These are phyloP conservation scores for Drosophila mimetica DNA, from an alignment of 2,888 invertebrate species.

Conservation along the genomic window DNA sequence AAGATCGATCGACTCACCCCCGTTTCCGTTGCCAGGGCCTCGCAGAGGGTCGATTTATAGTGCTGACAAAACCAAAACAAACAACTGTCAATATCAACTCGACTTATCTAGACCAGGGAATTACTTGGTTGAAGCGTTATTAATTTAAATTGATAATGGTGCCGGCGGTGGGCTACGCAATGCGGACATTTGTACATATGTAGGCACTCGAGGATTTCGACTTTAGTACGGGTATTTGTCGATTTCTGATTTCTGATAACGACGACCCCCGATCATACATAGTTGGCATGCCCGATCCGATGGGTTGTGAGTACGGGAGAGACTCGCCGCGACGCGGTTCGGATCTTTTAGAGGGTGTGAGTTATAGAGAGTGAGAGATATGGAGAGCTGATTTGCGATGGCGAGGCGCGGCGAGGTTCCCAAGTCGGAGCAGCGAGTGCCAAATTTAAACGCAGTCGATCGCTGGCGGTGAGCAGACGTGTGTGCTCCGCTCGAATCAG, in stretches of 20 bases:
- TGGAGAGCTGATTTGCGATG: conserved; percentile 17
- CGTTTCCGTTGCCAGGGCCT: conserved; percentile 24
- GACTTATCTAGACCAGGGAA: conserved; percentile 62
- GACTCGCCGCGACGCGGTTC: background rate
- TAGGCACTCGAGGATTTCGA: conserved; percentile 55
- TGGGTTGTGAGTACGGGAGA: background rate
- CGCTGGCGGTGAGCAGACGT: conserved; percentile 80
- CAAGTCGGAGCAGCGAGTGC: conserved; percentile 36
- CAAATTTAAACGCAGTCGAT: conserved; percentile 70
- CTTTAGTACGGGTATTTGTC: conserved; percentile 61
- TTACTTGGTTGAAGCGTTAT: conserved; percentile 67
- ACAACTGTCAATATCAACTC: conserved; percentile 61
- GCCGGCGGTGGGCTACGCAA: conserved; percentile 38
- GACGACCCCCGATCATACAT: conserved; percentile 65
- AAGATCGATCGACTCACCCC: conserved; percentile 6
- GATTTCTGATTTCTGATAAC: conserved; percentile 69
- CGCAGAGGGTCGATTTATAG: conserved; percentile 61
- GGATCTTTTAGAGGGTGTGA: conserved; percentile 1
- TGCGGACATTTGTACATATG: conserved; percentile 35
- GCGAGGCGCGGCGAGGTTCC: conserved; percentile 5
- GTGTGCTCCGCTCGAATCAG: conserved; percentile 63
- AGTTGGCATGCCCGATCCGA: conserved; percentile 38
- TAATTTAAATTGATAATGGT: conserved; percentile 70
- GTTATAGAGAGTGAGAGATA: conserved; percentile 17
- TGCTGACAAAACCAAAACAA: conserved; percentile 56